Conservation (phyloP, 2,113 vertebrate genomes). For the Oreochromis tanganicae region DNA sequence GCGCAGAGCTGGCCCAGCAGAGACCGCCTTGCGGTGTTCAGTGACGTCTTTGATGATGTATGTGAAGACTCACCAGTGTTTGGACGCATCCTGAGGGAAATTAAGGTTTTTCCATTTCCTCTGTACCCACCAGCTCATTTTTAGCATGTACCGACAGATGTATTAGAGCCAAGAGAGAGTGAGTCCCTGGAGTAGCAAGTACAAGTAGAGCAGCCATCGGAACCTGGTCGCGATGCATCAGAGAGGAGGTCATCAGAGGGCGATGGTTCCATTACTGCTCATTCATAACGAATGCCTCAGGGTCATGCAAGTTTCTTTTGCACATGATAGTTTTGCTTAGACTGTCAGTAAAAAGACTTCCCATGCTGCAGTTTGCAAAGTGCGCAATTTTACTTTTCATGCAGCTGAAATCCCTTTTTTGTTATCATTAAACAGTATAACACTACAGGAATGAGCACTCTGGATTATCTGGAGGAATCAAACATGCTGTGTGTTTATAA, state of each 20-base stretch:
- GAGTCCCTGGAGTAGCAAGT: constrained; percentile 42
- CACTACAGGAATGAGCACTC: neutral
- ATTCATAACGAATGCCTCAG: neutral
- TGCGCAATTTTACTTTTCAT: neutral
- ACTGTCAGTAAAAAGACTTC: neutral
- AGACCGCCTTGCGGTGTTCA: constrained; percentile 63
- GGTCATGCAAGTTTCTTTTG: neutral
- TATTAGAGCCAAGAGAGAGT: constrained; percentile 43
- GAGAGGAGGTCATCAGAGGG: constrained; percentile 19
- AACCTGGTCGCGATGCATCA: constrained; percentile 34
- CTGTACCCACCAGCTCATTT: constrained; percentile 61
- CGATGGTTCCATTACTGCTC: neutral
- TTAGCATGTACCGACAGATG: constrained; percentile 49
- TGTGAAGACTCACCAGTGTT: constrained; percentile 74
- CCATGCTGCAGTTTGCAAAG: neutral
- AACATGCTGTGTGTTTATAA: neutral
- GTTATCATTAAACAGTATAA: neutral
- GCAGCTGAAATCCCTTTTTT: neutral
- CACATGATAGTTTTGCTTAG: neutral
- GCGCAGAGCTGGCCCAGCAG: constrained; percentile 41
- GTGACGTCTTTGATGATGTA: constrained; percentile 76
- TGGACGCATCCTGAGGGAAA: constrained; percentile 76
- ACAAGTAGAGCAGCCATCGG: constrained; percentile 51
- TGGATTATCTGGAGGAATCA: neutral
- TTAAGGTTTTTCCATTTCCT: constrained; percentile 77